Conservation (phyloP, 1,140 invertebrate species). For the Phenacoccus solenopsis region DNA sequence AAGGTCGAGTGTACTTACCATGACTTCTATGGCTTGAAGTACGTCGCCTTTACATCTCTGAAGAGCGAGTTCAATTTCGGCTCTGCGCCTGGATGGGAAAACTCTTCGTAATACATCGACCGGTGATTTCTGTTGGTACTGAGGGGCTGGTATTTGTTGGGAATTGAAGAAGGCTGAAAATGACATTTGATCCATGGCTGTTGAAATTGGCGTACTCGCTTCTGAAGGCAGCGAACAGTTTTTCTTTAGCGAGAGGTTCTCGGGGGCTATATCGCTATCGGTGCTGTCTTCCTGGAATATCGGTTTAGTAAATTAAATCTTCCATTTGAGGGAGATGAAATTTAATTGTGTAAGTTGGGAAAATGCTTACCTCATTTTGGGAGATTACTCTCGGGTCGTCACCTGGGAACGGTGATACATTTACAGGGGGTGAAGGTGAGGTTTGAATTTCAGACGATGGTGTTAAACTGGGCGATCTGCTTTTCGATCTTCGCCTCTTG, state of each 20-base stretch:
- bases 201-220: not conserved
- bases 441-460: slow-evolving; percentile 18
- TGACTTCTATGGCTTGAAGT: slow-evolving; percentile 76
- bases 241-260: slow-evolving; percentile 33
- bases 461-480: slow-evolving; percentile 22
- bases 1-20: slow-evolving; percentile 41
- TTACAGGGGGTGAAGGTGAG: slow-evolving; percentile 7
- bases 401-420: slow-evolving; percentile 14
- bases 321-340: not conserved
- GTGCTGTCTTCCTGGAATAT: slow-evolving; percentile 27
- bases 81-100: slow-evolving; percentile 69
- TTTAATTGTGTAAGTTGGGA: too few relatives aligned
- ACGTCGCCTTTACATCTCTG: slow-evolving; percentile 65
- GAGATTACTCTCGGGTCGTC: slow-evolving; percentile 21
- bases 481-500: slow-evolving; percentile 19
- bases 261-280: slow-evolving; percentile 29
- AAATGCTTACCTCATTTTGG: slow-evolving; percentile 20
- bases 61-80: slow-evolving; percentile 69
- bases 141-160: slow-evolving; percentile 22
- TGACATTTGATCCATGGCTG: not conserved
- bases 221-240: slow-evolving; percentile 13
- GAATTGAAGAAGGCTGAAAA: not conserved
- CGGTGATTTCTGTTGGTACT: slow-evolving; percentile 39
- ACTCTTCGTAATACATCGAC: slow-evolving; percentile 63
- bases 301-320: not conserved